phyloP scores from a whole-genome alignment of 23 tunicate genomes.

The Ciona savignyi region DNA sequence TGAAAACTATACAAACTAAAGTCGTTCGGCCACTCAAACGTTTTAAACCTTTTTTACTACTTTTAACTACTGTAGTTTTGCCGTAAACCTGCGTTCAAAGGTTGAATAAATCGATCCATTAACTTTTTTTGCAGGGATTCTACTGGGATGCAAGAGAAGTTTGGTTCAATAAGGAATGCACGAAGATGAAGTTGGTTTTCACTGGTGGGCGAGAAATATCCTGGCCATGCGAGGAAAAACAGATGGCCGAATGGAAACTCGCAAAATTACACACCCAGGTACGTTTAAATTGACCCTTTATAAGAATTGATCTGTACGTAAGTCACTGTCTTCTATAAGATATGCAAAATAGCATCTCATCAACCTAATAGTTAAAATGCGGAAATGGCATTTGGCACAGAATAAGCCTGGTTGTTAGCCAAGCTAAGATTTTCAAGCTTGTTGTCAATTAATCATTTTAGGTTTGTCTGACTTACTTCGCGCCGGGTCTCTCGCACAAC shows the following conservation, averaged over 20 bases:
- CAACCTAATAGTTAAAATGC: no score
- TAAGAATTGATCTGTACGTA: no score
- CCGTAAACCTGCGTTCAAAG: not conserved
- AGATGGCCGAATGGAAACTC: constrained; percentile 36
- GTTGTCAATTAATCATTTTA: no score
- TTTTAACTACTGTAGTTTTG: not conserved
- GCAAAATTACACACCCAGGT: constrained; percentile 80
- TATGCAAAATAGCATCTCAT: no score
- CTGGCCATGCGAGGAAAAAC: constrained; percentile 19
- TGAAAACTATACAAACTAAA: no score
- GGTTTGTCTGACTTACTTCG: constrained; percentile 62
- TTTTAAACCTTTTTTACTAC: no score
- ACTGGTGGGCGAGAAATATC: constrained; percentile 19
- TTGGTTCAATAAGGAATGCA: constrained; percentile 23
- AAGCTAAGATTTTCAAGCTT: no score
- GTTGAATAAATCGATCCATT: not conserved
- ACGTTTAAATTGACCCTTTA: no score
- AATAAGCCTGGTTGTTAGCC: no score
- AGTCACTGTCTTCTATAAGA: no score
- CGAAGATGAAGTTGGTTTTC: constrained; percentile 39
- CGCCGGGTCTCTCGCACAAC: constrained; percentile 70
- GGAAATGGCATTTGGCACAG: no score
- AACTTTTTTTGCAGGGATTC: constrained; percentile 34
- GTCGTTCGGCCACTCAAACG: no score
- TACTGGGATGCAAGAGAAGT: constrained; percentile 70